Percentiles rank a stretch among this genome's conserved stretches.
Evolutionary conservation across 2,888 invertebrate species (phyloP).

Genomic region (Vandiemenella viatica): DNA sequence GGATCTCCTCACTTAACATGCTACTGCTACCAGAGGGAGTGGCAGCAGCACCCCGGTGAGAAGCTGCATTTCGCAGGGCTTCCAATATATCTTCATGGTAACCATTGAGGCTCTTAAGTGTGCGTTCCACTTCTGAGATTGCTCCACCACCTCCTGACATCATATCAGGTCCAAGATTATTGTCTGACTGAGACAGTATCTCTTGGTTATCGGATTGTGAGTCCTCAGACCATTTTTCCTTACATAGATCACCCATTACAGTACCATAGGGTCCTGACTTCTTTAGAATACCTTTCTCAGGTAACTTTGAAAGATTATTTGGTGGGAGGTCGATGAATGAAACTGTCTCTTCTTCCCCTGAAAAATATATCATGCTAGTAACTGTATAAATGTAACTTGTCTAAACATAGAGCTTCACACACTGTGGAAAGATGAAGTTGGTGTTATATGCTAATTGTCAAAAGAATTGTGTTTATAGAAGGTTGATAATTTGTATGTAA

Average conservation of each 20-base stretch:
- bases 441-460: too few relatives aligned
- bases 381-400: neutral
- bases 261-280: constrained; percentile 61
- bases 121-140: constrained; percentile 67
- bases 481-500: too few relatives aligned
- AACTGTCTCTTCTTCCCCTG: constrained; percentile 61
- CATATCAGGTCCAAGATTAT: constrained; percentile 36
- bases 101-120: constrained; percentile 75
- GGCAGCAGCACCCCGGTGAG: constrained; percentile 43
- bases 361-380: constrained; percentile 11
- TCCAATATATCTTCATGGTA: constrained; percentile 86
- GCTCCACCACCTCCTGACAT: constrained; percentile 33
- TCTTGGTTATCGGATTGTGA: constrained; percentile 57
- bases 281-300: constrained; percentile 85
- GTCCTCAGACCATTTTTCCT: constrained; percentile 48
- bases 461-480: too few relatives aligned
- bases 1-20: constrained; percentile 49
- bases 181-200: constrained; percentile 50
- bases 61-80: constrained; percentile 71
- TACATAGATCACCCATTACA: constrained; percentile 43
- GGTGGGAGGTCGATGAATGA: constrained; percentile 68
- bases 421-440: too few relatives aligned
- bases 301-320: constrained; percentile 58
- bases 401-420: too few relatives aligned
- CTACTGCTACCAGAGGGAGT: constrained; percentile 48